Conservation (phyloP, 2,888 invertebrate genomes). For the Dimorphilus gyrociliatus region DNA sequence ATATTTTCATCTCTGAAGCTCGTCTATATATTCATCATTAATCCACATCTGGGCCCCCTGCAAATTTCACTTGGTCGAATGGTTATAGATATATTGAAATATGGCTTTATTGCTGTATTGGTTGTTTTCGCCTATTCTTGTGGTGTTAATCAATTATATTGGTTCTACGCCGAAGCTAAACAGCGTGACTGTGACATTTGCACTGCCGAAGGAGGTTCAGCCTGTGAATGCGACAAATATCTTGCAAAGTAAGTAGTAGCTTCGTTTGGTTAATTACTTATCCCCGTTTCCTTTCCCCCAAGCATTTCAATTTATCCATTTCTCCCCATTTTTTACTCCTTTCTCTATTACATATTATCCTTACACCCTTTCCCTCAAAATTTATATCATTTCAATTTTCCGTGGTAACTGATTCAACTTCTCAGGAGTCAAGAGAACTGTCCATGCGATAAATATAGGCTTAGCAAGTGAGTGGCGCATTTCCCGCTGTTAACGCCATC, state of each 20-base stretch:
- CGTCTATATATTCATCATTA: constrained; percentile 78
- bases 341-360: no score
- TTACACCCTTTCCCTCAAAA: no score
- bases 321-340: no score
- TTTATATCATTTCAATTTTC: no score
- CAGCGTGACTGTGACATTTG: constrained; percentile 16
- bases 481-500: no score
- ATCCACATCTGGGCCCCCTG: constrained; percentile 75
- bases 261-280: neutral
- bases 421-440: no score
- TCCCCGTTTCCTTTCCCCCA: no score
- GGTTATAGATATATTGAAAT: constrained; percentile 68
- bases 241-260: constrained; percentile 33
- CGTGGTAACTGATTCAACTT: no score
- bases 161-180: constrained; percentile 49
- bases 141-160: constrained; percentile 70
- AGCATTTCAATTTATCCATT: no score
- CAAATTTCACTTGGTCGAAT: constrained; percentile 69
- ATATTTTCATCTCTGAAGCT: constrained; percentile 80
- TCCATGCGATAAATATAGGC: no score
- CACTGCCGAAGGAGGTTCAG: constrained; percentile 4
- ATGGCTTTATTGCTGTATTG: constrained; percentile 66
- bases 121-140: constrained; percentile 74
- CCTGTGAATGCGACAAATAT: constrained; percentile 16
- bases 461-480: no score